phyloP scores from a whole-genome alignment of 2,888 invertebrate genomes.

The Endomychus coccineus region DNA sequence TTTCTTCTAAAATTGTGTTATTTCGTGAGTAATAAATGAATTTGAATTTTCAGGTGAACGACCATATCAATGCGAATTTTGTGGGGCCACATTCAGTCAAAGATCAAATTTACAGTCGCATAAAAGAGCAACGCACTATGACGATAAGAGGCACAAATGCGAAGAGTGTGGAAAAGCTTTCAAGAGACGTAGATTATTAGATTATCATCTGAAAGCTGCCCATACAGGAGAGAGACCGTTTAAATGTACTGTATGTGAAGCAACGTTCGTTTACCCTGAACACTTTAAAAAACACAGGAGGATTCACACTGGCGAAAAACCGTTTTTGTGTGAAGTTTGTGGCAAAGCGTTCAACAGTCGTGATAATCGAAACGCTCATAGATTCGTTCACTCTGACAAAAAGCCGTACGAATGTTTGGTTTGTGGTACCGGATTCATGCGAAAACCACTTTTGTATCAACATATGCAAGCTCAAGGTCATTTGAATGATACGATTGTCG shows the following conservation, averaged over 20 bases:
- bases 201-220: slow-evolving; percentile 73
- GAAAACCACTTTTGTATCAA: slow-evolving; percentile 67
- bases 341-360: slow-evolving; percentile 77
- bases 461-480: slow-evolving; percentile 73
- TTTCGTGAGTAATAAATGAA: too few relatives aligned
- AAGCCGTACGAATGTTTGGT: slow-evolving; percentile 79
- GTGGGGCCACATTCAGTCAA: slow-evolving; percentile 73
- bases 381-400: slow-evolving; percentile 78
- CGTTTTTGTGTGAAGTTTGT: slow-evolving; percentile 64
- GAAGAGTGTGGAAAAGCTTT: slow-evolving; percentile 65
- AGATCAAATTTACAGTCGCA: slow-evolving; percentile 76
- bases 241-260: slow-evolving; percentile 63
- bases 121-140: slow-evolving; percentile 68
- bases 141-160: slow-evolving; percentile 67
- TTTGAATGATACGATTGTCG: slow-evolving; percentile 71
- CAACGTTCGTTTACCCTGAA: slow-evolving; percentile 74
- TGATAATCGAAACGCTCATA: slow-evolving; percentile 77
- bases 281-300: slow-evolving; percentile 55
- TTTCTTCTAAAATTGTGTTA: too few relatives aligned
- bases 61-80: slow-evolving; percentile 71
- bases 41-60: slow-evolving; percentile 52
- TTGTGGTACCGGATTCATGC: slow-evolving; percentile 77
- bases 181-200: slow-evolving; percentile 62
- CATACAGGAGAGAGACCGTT: slow-evolving; percentile 76
- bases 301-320: slow-evolving; percentile 69